Conservation (phyloP, 2,113 vertebrate species). For the Barbus barbus region DNA sequence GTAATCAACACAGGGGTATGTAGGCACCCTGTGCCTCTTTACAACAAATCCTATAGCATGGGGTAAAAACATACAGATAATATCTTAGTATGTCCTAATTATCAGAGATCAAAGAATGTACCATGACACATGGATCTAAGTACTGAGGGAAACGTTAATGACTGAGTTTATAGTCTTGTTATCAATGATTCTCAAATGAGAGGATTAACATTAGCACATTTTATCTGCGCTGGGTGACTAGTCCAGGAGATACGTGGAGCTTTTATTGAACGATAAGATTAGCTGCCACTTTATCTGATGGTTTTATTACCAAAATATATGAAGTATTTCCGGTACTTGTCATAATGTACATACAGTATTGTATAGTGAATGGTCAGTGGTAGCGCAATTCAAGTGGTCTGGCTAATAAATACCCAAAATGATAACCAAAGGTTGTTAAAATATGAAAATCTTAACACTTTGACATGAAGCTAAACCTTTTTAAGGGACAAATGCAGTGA, state of each 20-base stretch:
- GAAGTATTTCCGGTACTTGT: background rate
- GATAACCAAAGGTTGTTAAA: background rate
- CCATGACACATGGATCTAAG: background rate
- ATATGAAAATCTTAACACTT: background rate
- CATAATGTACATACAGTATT: background rate
- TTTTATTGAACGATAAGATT: slow-evolving; percentile 1
- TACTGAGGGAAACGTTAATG: background rate
- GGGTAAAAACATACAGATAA: background rate
- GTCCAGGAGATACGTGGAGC: background rate
- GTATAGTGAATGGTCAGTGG: no score
- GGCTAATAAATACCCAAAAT: background rate
- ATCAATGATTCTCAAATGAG: slow-evolving; percentile 3
- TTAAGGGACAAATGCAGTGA: no score
- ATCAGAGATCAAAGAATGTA: background rate
- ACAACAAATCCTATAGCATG: background rate
- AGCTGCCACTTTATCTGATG: background rate
- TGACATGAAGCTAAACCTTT: background rate
- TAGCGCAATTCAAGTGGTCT: background rate
- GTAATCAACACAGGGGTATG: background rate
- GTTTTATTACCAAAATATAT: background rate
- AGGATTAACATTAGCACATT: background rate
- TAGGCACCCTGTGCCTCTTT: background rate
- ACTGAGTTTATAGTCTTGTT: slow-evolving; percentile 17
- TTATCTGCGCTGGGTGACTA: background rate
- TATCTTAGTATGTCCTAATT: slow-evolving; percentile 12